These are phyloP conservation scores for Geotrypetes seraphini DNA, from an alignment of 2,797 vertebrate genomes.

Conservation along the genomic window DNA sequence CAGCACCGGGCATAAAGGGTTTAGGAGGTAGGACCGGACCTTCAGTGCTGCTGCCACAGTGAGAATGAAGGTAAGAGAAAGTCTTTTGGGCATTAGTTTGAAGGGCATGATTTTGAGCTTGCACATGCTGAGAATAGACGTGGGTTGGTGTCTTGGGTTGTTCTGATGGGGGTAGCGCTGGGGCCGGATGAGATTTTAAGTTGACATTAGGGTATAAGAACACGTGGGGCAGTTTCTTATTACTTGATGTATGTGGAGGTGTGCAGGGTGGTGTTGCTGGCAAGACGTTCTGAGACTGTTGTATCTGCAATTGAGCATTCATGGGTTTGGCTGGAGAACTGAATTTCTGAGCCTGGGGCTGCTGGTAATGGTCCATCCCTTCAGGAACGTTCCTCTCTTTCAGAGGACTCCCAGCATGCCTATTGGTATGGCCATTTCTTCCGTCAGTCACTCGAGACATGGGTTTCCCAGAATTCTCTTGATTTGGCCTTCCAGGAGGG, in stretches of 20 bases:
- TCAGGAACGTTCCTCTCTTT: constrained; percentile 80
- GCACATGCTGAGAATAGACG: constrained; percentile 12
- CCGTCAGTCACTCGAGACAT: constrained; percentile 9
- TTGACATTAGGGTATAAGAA: constrained; percentile 64
- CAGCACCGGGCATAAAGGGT: constrained; percentile 7
- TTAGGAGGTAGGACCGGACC: neutral
- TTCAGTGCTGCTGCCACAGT: constrained; percentile 18
- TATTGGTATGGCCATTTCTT: constrained; percentile 1
- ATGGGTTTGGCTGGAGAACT: neutral
- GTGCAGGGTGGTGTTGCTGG: constrained; percentile 23
- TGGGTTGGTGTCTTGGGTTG: constrained; percentile 18
- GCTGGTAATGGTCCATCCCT: constrained; percentile 57
- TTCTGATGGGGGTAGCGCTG: constrained; percentile 20
- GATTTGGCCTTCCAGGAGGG: neutral
- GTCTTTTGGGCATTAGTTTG: constrained; percentile 45
- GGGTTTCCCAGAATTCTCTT: constrained; percentile 5
- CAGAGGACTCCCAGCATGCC: constrained; percentile 19
- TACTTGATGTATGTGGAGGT: constrained; percentile 61
- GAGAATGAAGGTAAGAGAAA: constrained; percentile 56
- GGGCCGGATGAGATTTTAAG: constrained; percentile 35
- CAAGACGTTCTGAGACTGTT: too few species aligned
- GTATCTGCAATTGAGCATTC: neutral
- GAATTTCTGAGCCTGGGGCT: constrained; percentile 10
- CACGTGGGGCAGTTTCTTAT: constrained; percentile 42
- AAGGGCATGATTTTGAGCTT: too few species aligned